Base-by-base conservation (phyloP, 1,140 invertebrate genomes). In the Calosoma granatense region DNA sequence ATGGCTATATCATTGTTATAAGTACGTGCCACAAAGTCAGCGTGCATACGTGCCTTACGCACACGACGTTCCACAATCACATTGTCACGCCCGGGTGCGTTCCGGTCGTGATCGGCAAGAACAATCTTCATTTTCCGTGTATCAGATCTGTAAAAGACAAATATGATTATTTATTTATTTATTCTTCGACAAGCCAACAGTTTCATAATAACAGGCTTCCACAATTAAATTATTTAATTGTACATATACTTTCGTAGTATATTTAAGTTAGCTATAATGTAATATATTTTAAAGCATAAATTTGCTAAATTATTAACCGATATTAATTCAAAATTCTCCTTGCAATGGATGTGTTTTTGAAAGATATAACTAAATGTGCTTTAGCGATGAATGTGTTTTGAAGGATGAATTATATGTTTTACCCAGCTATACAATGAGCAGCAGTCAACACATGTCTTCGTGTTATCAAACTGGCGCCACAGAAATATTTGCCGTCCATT, bases 1-100 rank as follows among this genome's bases (percentile, higher is more conserved):
- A 92, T 70, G 0, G 88, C 89, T 55, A 92, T 89, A 63, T 93
- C 90, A 64, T 91, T 88, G 67, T 90, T 83, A 61, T 83, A 87
- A 1, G 78, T 87, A 17, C 76, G 75, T 1, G 76, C 67, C 67
- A 88, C 81, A 69, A 86, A 92, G 41, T 82, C 72, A 14, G 84
- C 78, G 63, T 92, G 88, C 2, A 79, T 55, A 1, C 65, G 75
- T 0, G 79, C 65, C 1, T 68, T 69, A 20, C 72, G 74, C 0
- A 79, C 62, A 1, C 71, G 65, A 2, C 76, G 60, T 0, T 69
- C 61, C 21, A 65, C 54, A 20, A 64, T 64, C 3, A 54, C 55
- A 9, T 56, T 56, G 17, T 65, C 59, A 15, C 67, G 57, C 17
- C 68, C 61, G 2, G 64, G 22, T 15, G 67, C 65, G 0, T 67